Base-by-base conservation (phyloP, 2,113 vertebrate genomes). In the Suncus etruscus region DNA sequence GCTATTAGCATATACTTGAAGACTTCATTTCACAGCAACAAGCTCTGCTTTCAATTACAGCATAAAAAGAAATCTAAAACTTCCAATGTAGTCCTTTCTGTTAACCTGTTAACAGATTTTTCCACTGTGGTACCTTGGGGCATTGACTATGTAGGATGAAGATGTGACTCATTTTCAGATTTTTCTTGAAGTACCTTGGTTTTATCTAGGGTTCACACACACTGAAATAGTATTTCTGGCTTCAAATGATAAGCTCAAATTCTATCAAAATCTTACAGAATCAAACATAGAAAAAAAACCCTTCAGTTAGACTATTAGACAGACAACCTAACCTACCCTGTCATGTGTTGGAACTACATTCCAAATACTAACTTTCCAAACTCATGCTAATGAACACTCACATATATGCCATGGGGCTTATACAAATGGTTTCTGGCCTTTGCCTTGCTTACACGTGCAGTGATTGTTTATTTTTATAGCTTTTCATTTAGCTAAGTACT, bases 221-320 rank as follows among this genome's bases (percentile, higher is more conserved):
- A 14, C 4, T 85, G 66, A 87, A 78, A 75, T 83, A 2, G 12
- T 70, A 78, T 69, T 84, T 92, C 66, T 92, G 66, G 65, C 85
- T 89, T 80, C 27, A 84, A 82, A 51, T 73, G 65, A 80, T 87
- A 90, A 93, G 66, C 61, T 86, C 27, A 68, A 32, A 61, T 83
- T 82, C 76, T 84, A 32, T 29, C 70, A 92, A 70, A 87, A 77
- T 83, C 58, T 91, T 48, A 66, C 24, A 89, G 73, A 80, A 50
- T 31, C 18, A 74, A 75, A 61, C 29, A 29, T 16, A 11, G 63
- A 92, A 24, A 8, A 39, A 11, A 16, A 48, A n/a, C n/a, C 65
- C 65, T 50, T 54, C 86, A 39, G 65, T 51, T 22, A 61, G 5
- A 39, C 51, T 68, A 0, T 84, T 63, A 73, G 51, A 79, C n/a